Evolutionary conservation across 1,140 invertebrate species (phyloP), one percentile per base, ranked within the genome.

Genomic region (Apis cerana): DNA sequence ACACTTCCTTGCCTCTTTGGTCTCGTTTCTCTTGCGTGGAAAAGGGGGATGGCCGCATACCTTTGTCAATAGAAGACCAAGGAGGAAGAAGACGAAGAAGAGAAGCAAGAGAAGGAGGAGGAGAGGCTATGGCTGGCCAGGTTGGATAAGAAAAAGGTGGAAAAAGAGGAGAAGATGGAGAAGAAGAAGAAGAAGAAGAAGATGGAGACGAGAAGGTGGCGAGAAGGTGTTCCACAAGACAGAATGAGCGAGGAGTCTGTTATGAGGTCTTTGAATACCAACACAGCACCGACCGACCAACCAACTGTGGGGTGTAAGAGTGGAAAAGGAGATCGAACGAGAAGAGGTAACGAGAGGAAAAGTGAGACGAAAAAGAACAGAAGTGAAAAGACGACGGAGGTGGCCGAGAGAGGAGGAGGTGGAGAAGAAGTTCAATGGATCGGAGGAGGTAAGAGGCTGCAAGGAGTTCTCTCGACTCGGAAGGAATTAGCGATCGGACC

Each of bases 231-330:
- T 58, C 21, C 17, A 15, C 13, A 17, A n/a, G 84, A 82, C 79
- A 82, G 82, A 88, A 88, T 78, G 85, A 89, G 75, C 77, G 81
- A 88, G 75, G 67, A 87, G 77, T 89, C 88, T 83, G 85, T 89
- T 89, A 89, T 87, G 87, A 89, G 87, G 77, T 89, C 88, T 90
- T 89, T 90, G 86, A 90, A 90, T 90, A 87, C 83, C 85, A 71
- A 83, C 82, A 75, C 85, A 33, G 69, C 21, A 64, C 62, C 33
- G 82, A 79, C 43, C 33, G n/a, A 64, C 62, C 33, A 82, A 79
- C 43, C 33, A 27, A 65, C 19, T 19, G 17, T 13, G 19, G 13
- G 19, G 68, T 19, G 21, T 4, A 69, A n/a, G 59, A 21, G 59
- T 4, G 43, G 19, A 23, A 56, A 33, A 13, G n/a, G 50, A 74